Evolutionary conservation across 2,797 vertebrate species (phyloP).

Genomic region (Danionella dracula): DNA sequence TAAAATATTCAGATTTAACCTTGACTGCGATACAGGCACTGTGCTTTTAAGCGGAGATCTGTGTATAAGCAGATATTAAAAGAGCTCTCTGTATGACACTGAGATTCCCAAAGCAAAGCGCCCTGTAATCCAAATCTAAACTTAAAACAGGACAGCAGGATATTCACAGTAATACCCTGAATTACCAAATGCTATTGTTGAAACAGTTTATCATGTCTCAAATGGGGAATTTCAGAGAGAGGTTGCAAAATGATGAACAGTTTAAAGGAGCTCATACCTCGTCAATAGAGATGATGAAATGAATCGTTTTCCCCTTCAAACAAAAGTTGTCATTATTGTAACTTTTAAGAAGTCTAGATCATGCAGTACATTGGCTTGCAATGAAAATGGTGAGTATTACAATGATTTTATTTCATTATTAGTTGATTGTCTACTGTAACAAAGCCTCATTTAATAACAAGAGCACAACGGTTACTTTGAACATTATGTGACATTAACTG

Average conservation of each 20-base stretch:
- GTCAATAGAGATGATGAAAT: slow-evolving; percentile 15
- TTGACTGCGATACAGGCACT: slow-evolving; percentile 60
- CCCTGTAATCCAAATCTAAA: slow-evolving; percentile 24
- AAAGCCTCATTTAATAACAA: too few relatives aligned
- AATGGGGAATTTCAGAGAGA: background rate
- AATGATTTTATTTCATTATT: background rate
- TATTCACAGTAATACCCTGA: slow-evolving; percentile 2
- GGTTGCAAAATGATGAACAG: too few relatives aligned
- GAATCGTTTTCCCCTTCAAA: background rate
- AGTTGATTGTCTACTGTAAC: too few relatives aligned
- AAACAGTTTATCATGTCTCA: slow-evolving; percentile 11
- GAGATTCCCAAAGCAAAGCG: slow-evolving; percentile 5
- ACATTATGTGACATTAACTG: too few relatives aligned
- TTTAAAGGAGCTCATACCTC: background rate
- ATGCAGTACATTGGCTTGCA: background rate
- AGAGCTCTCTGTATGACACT: slow-evolving; percentile 12
- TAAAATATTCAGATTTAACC: slow-evolving; percentile 82
- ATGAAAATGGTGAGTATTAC: background rate
- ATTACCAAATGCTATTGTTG: slow-evolving; percentile 15
- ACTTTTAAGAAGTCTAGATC: background rate
- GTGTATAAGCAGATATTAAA: slow-evolving; percentile 29
- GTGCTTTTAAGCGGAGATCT: slow-evolving; percentile 36
- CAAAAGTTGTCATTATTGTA: background rate
- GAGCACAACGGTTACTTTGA: too few relatives aligned
- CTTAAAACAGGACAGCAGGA: slow-evolving; percentile 19